phyloP scores from a whole-genome alignment of 1,140 invertebrate genomes.

The Melipona quadrifasciata region DNA sequence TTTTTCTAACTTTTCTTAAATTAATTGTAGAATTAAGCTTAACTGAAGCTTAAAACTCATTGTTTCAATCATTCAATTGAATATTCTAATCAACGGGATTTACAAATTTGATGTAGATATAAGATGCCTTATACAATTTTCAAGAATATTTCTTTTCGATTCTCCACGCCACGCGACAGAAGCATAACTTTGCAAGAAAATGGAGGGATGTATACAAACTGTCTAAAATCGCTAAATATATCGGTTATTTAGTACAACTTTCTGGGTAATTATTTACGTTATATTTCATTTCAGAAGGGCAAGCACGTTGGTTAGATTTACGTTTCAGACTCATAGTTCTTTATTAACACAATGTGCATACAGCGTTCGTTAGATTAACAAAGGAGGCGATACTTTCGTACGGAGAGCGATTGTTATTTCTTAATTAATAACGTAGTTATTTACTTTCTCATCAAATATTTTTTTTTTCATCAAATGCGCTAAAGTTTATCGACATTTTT shows the following conservation, averaged over 20 bases:
- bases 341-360: constrained; percentile 67
- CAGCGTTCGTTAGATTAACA: constrained; percentile 63
- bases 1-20: not conserved
- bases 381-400: constrained; percentile 60
- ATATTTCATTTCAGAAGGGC: not conserved
- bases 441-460: constrained; percentile 56
- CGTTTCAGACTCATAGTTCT: constrained; percentile 63
- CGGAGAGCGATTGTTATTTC: constrained; percentile 44
- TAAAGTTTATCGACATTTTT: constrained; percentile 7
- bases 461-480: constrained; percentile 19
- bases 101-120: not conserved
- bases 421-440: constrained; percentile 50
- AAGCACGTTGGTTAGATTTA: not conserved
- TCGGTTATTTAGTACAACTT: not conserved
- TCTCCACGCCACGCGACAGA: not conserved
- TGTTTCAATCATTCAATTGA: not conserved
- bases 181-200: not conserved
- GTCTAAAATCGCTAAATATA: constrained; percentile 12
- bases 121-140: not conserved
- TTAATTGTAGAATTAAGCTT: not conserved
- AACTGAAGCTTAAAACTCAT: not conserved
- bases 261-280: too few relatives aligned
- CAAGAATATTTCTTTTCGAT: not conserved
- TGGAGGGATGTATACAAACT: not conserved
- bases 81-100: not conserved